These are phyloP conservation scores for Callopanchax toddi DNA, from an alignment of 2,113 vertebrate species.

Conservation along the genomic window DNA sequence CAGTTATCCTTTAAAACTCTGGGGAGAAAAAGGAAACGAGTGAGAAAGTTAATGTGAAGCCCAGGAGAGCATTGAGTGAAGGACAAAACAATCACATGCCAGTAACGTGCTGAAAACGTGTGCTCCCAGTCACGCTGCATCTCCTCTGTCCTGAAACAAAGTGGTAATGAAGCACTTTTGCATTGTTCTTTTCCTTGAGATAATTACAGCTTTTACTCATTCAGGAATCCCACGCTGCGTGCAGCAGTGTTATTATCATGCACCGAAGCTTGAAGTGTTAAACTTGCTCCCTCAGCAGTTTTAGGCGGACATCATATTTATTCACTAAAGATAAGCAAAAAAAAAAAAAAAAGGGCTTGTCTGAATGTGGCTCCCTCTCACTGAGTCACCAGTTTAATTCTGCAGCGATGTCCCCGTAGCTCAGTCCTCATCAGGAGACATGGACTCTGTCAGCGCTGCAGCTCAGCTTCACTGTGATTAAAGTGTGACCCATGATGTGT, in stretches of 20 bases:
- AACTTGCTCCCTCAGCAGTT: slow-evolving; percentile 66
- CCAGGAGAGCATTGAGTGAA: slow-evolving; percentile 38
- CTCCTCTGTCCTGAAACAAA: slow-evolving; percentile 40
- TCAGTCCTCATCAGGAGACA: slow-evolving; percentile 34
- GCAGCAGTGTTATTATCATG: slow-evolving; percentile 66
- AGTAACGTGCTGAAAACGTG: slow-evolving; percentile 12
- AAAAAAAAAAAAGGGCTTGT: slow-evolving; percentile 14
- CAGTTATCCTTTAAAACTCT: slow-evolving; percentile 12
- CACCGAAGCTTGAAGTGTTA: slow-evolving; percentile 53
- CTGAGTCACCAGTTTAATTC: slow-evolving; percentile 18
- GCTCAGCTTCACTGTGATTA: slow-evolving; percentile 65
- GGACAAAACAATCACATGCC: slow-evolving; percentile 49
- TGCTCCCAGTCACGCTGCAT: slow-evolving; percentile 10
- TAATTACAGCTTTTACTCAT: slow-evolving; percentile 72
- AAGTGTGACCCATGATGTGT: slow-evolving; percentile 65
- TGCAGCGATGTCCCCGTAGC: slow-evolving; percentile 27
- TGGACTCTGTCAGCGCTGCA: slow-evolving; percentile 35
- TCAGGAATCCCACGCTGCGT: slow-evolving; percentile 52
- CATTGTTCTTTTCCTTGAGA: slow-evolving; percentile 66
- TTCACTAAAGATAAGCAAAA: slow-evolving; percentile 63
- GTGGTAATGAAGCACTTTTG: slow-evolving; percentile 55
- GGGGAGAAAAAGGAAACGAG: slow-evolving; percentile 45
- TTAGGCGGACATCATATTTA: slow-evolving; percentile 48
- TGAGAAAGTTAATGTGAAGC: slow-evolving; percentile 62
- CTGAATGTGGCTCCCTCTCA: slow-evolving; percentile 19